phyloP scores from a whole-genome alignment of 2,888 invertebrate species.

The Pollenia labialis region DNA sequence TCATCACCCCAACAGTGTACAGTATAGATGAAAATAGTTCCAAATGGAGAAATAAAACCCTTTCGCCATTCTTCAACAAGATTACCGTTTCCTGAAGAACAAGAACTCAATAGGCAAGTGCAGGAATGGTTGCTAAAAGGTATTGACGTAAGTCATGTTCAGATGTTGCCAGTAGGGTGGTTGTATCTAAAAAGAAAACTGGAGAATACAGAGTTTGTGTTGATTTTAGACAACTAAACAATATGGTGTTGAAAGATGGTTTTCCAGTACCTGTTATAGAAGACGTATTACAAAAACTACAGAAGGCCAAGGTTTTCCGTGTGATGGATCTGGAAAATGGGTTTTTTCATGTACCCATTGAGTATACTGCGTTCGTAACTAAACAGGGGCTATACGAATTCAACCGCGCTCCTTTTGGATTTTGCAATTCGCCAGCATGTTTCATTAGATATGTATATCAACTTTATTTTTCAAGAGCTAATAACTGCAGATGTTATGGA shows the following conservation, averaged over 20 bases:
- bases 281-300: conserved; percentile 59
- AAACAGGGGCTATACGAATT: conserved; percentile 68
- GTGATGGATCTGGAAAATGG: conserved; percentile 52
- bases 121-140: conserved; percentile 60
- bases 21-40: conserved; percentile 56
- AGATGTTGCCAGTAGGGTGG: conserved; percentile 74
- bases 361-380: conserved; percentile 38
- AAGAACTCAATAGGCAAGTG: conserved; percentile 55
- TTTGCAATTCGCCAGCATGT: conserved; percentile 68
- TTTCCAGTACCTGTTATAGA: conserved; percentile 68
- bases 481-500: conserved; percentile 49
- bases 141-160: conserved; percentile 68
- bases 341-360: neutral
- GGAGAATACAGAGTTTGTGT: conserved; percentile 74
- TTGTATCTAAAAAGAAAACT: conserved; percentile 75
- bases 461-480: conserved; percentile 61
- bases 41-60: conserved; percentile 43
- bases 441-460: conserved; percentile 65
- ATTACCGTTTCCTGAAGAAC: conserved; percentile 48
- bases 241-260: conserved; percentile 61
- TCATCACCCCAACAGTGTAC: neutral
- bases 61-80: conserved; percentile 41
- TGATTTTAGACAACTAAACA: conserved; percentile 73
- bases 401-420: conserved; percentile 64
- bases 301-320: conserved; percentile 57